phyloP scores from a whole-genome alignment of 2,797 vertebrate species.

The Gymnodraco acuticeps region DNA sequence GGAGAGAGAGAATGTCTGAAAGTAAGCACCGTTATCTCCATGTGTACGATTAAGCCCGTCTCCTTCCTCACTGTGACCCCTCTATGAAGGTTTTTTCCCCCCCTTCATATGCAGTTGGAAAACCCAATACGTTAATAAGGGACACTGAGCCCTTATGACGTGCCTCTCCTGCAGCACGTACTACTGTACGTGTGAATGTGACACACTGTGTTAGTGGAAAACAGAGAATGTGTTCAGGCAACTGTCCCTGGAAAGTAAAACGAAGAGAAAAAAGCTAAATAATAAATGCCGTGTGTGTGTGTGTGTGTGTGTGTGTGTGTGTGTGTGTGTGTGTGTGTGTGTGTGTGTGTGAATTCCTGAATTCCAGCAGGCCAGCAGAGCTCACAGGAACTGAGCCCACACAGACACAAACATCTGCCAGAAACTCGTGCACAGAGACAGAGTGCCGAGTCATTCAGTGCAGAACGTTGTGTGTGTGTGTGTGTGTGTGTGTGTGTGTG shows the following conservation, averaged over 20 bases:
- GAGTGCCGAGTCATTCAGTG: constrained; percentile 58
- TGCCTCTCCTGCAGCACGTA: not conserved
- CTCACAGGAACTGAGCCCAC: constrained; percentile 74
- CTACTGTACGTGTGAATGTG: constrained; percentile 7
- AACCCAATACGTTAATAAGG: constrained; percentile 2
- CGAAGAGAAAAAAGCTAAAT: constrained; percentile 40
- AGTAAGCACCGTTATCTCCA: not conserved
- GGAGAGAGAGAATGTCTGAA: not conserved
- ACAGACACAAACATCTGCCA: constrained; percentile 73
- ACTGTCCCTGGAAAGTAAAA: constrained; percentile 40
- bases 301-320: constrained; percentile 28
- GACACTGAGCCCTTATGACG: constrained; percentile 16
- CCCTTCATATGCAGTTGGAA: not conserved
- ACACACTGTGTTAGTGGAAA: constrained; percentile 19
- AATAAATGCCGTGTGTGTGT: constrained; percentile 52
- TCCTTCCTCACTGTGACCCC: not conserved
- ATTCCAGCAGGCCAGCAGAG: constrained; percentile 70
- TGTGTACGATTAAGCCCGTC: not conserved
- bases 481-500: constrained; percentile 20
- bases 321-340: constrained; percentile 23
- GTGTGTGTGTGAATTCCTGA: constrained; percentile 47
- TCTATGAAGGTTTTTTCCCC: not conserved
- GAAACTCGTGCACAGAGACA: constrained; percentile 46
- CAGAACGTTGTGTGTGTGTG: not conserved
- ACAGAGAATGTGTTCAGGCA: constrained; percentile 42